Evolutionary conservation across 2,888 invertebrate genomes (phyloP).

Genomic region (Thymelicus acteon): DNA sequence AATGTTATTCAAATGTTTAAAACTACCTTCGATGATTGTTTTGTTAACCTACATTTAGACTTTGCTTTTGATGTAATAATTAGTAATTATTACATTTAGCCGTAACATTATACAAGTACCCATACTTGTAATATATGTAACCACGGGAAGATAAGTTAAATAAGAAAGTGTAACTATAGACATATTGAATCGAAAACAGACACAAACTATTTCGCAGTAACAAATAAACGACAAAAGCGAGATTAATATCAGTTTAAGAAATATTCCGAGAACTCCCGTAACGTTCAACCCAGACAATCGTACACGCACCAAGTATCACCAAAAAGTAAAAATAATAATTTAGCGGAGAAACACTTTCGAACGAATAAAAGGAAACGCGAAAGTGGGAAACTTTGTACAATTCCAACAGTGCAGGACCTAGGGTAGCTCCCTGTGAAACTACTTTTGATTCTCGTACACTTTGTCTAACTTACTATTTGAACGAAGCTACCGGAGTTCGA

Average conservation of each 20-base stretch:
- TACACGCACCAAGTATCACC: slow-evolving; percentile 68
- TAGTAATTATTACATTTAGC: too few species aligned
- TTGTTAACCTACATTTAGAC: too few species aligned
- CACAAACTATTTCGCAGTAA: slow-evolving; percentile 10
- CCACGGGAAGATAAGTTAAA: too few species aligned
- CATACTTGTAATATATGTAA: too few species aligned
- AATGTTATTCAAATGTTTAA: too few species aligned
- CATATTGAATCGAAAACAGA: slow-evolving; percentile 5
- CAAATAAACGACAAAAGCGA: slow-evolving; percentile 29
- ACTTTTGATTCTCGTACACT: slow-evolving; percentile 74
- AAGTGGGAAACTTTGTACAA: slow-evolving; percentile 79
- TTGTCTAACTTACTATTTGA: slow-evolving; percentile 81
- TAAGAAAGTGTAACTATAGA: not conserved
- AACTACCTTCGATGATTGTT: too few species aligned
- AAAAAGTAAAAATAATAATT: slow-evolving; percentile 76
- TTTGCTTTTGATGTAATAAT: too few species aligned
- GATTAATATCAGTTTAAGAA: slow-evolving; percentile 50
- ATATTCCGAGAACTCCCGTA: slow-evolving; percentile 51
- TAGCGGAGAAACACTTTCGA: slow-evolving; percentile 73
- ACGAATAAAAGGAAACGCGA: slow-evolving; percentile 78
- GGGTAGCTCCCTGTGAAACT: slow-evolving; percentile 70
- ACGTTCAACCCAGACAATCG: slow-evolving; percentile 53
- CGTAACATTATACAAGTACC: too few species aligned
- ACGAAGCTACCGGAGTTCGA: slow-evolving; percentile 63
- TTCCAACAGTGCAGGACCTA: slow-evolving; percentile 69